These are phyloP conservation scores for Drosophila azteca DNA, from an alignment of 1,140 invertebrate genomes.

Conservation along the genomic window DNA sequence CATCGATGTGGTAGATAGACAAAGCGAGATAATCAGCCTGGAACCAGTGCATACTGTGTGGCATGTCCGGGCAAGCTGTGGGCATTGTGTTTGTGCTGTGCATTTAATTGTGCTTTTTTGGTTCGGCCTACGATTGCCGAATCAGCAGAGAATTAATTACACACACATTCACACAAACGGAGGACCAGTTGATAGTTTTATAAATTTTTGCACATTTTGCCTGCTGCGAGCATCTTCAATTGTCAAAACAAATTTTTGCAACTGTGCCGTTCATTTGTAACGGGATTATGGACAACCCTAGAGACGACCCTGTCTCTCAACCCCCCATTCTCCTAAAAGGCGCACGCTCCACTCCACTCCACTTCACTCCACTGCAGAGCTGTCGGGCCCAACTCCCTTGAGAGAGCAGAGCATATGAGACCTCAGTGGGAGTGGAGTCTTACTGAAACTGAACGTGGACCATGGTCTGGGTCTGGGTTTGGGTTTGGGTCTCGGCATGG, in stretches of 20 bases:
- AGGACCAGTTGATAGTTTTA: constrained; percentile 54
- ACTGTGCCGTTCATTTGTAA: constrained; percentile 79
- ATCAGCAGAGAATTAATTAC: constrained; percentile 75
- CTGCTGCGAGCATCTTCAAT: constrained; percentile 40
- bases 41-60: constrained; percentile 18
- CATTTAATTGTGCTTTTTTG: constrained; percentile 73
- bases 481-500: neutral
- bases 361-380: neutral
- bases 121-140: constrained; percentile 52
- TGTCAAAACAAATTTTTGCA: constrained; percentile 77
- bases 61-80: constrained; percentile 18
- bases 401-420: constrained; percentile 41
- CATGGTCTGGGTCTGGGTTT: too few relatives aligned
- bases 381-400: constrained; percentile 42
- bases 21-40: neutral
- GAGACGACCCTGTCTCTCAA: neutral
- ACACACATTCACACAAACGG: constrained; percentile 10
- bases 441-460: neutral
- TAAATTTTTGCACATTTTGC: constrained; percentile 62
- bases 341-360: neutral
- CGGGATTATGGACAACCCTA: constrained; percentile 53
- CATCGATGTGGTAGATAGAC: too few relatives aligned
- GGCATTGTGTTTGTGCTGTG: constrained; percentile 40
- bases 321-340: neutral
- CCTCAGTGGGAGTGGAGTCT: constrained; percentile 27